These are phyloP conservation scores for Halichondria panicea DNA, from an alignment of 37 sponge, comb jelly and placozoan species.

Conservation along the genomic window DNA sequence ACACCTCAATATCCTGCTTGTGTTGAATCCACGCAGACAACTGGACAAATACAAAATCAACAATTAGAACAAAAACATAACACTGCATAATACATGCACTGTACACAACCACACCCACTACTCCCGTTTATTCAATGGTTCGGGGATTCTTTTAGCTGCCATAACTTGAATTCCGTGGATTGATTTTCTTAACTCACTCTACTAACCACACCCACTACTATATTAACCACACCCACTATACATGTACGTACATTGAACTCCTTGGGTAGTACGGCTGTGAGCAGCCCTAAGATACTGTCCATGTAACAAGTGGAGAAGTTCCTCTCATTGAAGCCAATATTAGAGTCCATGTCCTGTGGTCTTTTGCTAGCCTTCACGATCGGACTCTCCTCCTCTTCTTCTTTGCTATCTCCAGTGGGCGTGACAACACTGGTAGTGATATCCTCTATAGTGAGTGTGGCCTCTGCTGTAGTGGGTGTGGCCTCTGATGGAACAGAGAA, in stretches of 20 bases:
- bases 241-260: conserved; percentile 29
- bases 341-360: conserved; percentile 6
- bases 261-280: conserved; percentile 53
- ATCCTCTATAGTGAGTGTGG: background rate
- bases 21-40: conserved; percentile 47
- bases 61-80: background rate
- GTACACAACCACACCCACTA: too few species aligned
- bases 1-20: conserved; percentile 34
- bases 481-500: background rate
- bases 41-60: background rate
- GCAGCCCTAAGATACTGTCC: conserved; percentile 38
- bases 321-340: conserved; percentile 48
- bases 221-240: too few species aligned
- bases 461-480: background rate
- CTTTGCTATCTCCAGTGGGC: too few species aligned
- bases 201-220: too few species aligned
- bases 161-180: too few species aligned
- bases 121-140: too few species aligned
- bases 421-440: background rate
- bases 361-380: conserved; percentile 15
- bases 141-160: too few species aligned
- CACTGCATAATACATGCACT: too few species aligned
- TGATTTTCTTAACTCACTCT: too few species aligned
- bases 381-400: conserved; percentile 26
- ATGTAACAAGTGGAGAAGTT: conserved; percentile 19